Evolutionary conservation across 2,888 invertebrate genomes (phyloP).

Genomic region (Therioaphis trifolii): DNA sequence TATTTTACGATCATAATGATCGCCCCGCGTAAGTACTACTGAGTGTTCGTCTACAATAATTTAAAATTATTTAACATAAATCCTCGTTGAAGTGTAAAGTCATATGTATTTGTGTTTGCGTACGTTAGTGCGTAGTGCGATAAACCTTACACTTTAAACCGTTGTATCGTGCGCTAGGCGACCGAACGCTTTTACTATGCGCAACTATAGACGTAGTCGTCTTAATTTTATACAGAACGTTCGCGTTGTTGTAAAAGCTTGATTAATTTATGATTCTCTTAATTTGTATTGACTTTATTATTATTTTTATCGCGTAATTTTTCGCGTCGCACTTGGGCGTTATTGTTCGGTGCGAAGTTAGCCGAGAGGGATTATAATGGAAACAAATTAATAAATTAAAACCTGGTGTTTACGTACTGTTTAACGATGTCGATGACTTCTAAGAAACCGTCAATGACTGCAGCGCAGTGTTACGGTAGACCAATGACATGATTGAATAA

Average conservation of each 20-base stretch:
- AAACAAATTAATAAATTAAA: background rate
- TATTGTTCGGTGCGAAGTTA: background rate
- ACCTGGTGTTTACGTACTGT: background rate
- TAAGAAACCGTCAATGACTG: too few relatives aligned
- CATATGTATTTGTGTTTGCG: too few relatives aligned
- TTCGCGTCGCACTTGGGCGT: background rate
- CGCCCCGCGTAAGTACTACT: too few relatives aligned
- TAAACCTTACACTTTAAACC: too few relatives aligned
- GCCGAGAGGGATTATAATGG: background rate
- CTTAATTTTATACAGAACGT: background rate
- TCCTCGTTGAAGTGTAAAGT: too few relatives aligned
- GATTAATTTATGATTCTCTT: slow-evolving; percentile 21
- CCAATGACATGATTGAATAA: too few relatives aligned
- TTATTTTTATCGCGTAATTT: slow-evolving; percentile 17
- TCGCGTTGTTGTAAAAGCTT: background rate
- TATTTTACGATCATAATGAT: too few relatives aligned
- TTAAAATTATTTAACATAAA: too few relatives aligned
- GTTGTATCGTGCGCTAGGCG: too few relatives aligned
- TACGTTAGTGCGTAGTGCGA: too few relatives aligned
- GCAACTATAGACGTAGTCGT: background rate
- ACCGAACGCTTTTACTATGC: background rate
- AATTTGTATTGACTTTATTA: slow-evolving; percentile 11
- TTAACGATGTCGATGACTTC: background rate
- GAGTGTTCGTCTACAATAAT: too few relatives aligned
- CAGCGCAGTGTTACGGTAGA: too few relatives aligned